Base-by-base conservation (phyloP, 2,113 vertebrate species). In the Sterrhoptilus dennistouni region DNA sequence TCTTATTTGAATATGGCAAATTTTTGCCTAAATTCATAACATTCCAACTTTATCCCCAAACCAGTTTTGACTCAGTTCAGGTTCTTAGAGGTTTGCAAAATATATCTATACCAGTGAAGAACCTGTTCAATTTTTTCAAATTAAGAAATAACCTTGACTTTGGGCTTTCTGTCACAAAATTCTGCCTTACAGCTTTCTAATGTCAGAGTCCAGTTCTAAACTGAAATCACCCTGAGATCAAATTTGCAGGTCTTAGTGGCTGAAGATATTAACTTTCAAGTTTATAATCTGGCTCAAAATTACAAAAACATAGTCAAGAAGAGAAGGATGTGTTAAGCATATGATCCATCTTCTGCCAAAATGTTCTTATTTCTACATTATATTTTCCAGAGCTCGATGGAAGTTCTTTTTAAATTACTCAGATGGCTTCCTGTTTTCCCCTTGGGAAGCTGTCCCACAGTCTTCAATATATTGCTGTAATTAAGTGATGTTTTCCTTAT, bases 401-500 rank as follows among this genome's bases (percentile, higher is more conserved):
- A 92, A 71, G 40, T 54, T 76, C 56, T 81, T 93, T 95, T 81
- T 27, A 63, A 85, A 68, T 89, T 38, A 70, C 56, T 95, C 68
- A 92, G 83, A 77, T 56, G 60, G 40, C 11, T 96, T 95, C 71
- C 50, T 83, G 79, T 60, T 96, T 82, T 90, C 17, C 64, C 49
- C 35, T 52, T 81, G 69, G 68, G 72, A 95, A 90, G 27, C 27
- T 83, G 53, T 63, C 65, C 33, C 52, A 75, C 56, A 78, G 20
- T 44, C 35, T 82, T 11, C 38, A 89, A 74, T 53, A 66, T 54
- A 81, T 84, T 64, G 15, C 53, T 88, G 28, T 56, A 87, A 78
- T 71, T 92, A 87, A 95, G 74, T 60, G 49, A 78, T 86, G 25
- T 71, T 89, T 91, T 75, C 77, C 72, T 89, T 64, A 56, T 23